These are phyloP conservation scores for Perognathus longimembris DNA, from an alignment of 2,113 vertebrate species.

Conservation along the genomic window DNA sequence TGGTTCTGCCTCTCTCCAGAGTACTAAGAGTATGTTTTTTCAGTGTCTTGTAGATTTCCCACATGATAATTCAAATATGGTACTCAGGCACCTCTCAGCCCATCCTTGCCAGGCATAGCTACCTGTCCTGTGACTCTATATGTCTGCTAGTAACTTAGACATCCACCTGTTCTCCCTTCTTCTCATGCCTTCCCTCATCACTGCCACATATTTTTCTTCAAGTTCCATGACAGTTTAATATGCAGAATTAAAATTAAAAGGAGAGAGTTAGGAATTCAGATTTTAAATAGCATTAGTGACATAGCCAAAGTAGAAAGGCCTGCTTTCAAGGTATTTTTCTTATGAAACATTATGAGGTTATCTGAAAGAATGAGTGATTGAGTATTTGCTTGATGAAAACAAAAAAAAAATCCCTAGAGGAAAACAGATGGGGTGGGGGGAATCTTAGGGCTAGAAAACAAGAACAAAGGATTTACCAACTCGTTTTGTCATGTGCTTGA, in stretches of 20 bases:
- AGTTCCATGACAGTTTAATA: not conserved
- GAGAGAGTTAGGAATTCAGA: not conserved
- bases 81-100: not conserved
- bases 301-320: not conserved
- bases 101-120: not conserved
- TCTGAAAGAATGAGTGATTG: slow-evolving; percentile 44
- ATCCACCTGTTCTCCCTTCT: not conserved
- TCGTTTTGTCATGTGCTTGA: not conserved
- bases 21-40: not conserved
- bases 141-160: not conserved
- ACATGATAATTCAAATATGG: slow-evolving; percentile 5
- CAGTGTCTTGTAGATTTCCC: not conserved
- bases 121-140: not conserved
- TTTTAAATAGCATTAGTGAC: slow-evolving; percentile 2
- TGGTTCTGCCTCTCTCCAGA: not conserved
- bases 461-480: not conserved
- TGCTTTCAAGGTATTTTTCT: slow-evolving; percentile 46
- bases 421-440: not conserved
- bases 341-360: slow-evolving; percentile 14
- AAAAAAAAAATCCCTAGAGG: slow-evolving; percentile 28
- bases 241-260: not conserved
- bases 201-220: not conserved
- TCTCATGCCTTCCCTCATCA: not conserved
- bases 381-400: slow-evolving; percentile 57
- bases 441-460: not conserved